These are phyloP conservation scores for Diarsia dahlii DNA, from an alignment of 2,888 invertebrate genomes.

Conservation along the genomic window DNA sequence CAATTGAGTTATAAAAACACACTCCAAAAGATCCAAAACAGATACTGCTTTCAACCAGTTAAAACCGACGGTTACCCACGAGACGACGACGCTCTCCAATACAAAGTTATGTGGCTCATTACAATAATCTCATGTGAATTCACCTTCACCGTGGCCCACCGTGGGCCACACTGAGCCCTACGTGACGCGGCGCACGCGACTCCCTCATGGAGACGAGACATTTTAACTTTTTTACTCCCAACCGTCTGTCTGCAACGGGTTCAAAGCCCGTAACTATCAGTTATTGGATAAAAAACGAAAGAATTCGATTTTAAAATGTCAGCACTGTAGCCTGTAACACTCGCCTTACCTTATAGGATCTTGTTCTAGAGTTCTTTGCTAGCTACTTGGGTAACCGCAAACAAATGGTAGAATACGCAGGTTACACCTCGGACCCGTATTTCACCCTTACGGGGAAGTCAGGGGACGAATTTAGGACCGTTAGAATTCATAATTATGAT, in stretches of 20 bases:
- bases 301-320: conserved; percentile 17
- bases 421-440: no score
- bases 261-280: no score
- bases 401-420: no score
- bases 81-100: conserved; percentile 37
- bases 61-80: no score
- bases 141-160: not conserved
- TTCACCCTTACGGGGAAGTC: no score
- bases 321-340: not conserved
- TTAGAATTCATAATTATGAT: no score
- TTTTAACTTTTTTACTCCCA: conserved; percentile 27
- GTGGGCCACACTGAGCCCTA: conserved; percentile 48
- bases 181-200: conserved; percentile 64
- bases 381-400: no score
- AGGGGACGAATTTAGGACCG: no score
- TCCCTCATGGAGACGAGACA: conserved; percentile 35
- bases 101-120: conserved; percentile 55
- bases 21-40: not conserved
- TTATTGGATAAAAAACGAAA: conserved; percentile 29
- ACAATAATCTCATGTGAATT: conserved; percentile 49
- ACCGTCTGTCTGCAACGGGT: no score
- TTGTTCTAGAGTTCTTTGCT: no score
- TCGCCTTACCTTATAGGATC: not conserved
- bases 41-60: not conserved
- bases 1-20: not conserved